A percentile compares a stretch with the other conserved stretches of the same genome.
Conservation (phyloP, 2,797 vertebrate genomes). For the Hozukius guyotensis region DNA sequence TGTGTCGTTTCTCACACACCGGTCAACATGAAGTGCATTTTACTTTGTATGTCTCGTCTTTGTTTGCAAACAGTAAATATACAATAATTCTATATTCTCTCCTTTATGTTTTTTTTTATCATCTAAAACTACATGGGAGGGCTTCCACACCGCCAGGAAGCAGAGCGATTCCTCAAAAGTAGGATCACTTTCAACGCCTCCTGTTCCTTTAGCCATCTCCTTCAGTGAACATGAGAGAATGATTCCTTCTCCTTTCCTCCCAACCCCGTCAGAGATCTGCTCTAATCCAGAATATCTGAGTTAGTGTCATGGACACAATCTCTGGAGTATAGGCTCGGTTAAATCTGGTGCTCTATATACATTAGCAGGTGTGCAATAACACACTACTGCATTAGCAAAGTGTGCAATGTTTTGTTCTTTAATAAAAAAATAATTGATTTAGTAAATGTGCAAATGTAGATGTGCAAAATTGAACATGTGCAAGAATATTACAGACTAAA, state of each 20-base stretch:
- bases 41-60: constrained; percentile 23
- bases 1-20: background rate
- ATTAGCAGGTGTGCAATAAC: too few species aligned
- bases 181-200: constrained; percentile 12
- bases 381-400: too few species aligned
- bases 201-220: constrained; percentile 8
- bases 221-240: constrained; percentile 9
- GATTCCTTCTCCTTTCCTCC: constrained; percentile 11
- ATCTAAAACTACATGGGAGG: background rate
- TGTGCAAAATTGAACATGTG: too few species aligned
- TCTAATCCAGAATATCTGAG: constrained; percentile 13
- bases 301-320: constrained; percentile 2
- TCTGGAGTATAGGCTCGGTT: constrained; percentile 18
- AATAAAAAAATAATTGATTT: too few species aligned
- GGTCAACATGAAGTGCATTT: constrained; percentile 6
- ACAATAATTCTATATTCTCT: constrained; percentile 8
- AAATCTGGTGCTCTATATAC: background rate
- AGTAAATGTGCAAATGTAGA: too few species aligned
- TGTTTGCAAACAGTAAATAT: constrained; percentile 59
- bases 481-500: too few species aligned
- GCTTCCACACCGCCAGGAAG: background rate
- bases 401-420: too few species aligned
- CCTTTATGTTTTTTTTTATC: background rate
- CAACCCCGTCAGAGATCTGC: constrained; percentile 17
- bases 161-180: background rate